Evolutionary conservation across 1,140 invertebrate species (phyloP).

Genomic region (Cydia strobilella): DNA sequence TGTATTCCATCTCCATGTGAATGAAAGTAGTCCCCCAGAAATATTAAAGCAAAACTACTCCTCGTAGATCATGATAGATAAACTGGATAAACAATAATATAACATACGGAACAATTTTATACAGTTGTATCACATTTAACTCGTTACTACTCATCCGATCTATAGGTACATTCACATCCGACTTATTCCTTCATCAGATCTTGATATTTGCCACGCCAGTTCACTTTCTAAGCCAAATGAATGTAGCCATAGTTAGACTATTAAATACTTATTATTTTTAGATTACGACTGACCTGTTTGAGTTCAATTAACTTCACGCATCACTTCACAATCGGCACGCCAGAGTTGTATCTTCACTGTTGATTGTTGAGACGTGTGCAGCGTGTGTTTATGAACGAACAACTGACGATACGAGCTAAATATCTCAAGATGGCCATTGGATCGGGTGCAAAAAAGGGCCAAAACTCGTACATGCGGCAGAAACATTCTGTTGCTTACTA

Average conservation of each 20-base stretch:
- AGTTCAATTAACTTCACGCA: conserved; percentile 8
- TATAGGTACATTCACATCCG: no score
- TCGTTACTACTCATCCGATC: no score
- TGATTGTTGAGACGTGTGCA: neutral
- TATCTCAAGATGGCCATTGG: conserved; percentile 1
- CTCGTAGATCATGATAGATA: neutral
- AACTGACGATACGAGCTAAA: conserved; percentile 9
- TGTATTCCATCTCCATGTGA: no score
- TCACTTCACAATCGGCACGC: conserved; percentile 20
- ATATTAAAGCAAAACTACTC: neutral
- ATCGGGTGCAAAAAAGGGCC: conserved; percentile 8
- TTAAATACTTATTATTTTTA: neutral
- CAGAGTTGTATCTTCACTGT: neutral
- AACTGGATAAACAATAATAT: neutral
- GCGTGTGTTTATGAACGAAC: neutral
- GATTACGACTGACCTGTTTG: neutral
- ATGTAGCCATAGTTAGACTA: neutral
- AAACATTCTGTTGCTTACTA: no score
- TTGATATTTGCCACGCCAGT: neutral
- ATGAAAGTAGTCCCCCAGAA: no score
- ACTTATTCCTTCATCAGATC: neutral
- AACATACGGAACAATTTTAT: neutral
- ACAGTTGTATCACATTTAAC: neutral
- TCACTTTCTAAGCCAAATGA: neutral
- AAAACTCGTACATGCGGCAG: neutral